Evolutionary conservation across 2,797 vertebrate species (phyloP).

Genomic region (Sciaenops ocellatus): DNA sequence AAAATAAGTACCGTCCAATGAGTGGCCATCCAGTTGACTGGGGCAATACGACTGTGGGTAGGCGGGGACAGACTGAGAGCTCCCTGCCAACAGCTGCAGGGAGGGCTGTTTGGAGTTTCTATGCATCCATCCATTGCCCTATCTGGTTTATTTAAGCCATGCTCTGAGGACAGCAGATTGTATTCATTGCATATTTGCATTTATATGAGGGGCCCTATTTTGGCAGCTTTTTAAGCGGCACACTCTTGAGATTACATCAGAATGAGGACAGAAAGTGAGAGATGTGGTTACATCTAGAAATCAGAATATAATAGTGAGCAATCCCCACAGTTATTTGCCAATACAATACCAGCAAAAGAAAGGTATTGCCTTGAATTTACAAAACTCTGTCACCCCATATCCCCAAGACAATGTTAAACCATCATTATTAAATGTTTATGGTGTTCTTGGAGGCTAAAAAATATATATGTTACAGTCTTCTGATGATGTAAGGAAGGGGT

Average conservation of each 20-base stretch:
- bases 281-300: slow-evolving; percentile 61
- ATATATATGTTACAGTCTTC: no score
- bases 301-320: slow-evolving; percentile 63
- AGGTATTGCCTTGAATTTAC: slow-evolving; percentile 34
- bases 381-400: slow-evolving; percentile 23
- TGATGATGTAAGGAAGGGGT: background rate
- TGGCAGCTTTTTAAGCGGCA: slow-evolving; percentile 72
- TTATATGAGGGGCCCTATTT: slow-evolving; percentile 60
- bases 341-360: slow-evolving; percentile 37
- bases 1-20: slow-evolving; percentile 68
- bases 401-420: background rate
- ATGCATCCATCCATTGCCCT: slow-evolving; percentile 53
- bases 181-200: slow-evolving; percentile 83
- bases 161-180: slow-evolving; percentile 73
- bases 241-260: slow-evolving; percentile 63
- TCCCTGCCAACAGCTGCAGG: slow-evolving; percentile 67
- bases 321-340: slow-evolving; percentile 46
- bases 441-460: background rate
- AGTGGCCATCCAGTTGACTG: slow-evolving; percentile 71
- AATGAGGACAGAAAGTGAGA: slow-evolving; percentile 67
- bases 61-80: slow-evolving; percentile 43
- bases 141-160: slow-evolving; percentile 75
- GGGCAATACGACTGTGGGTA: slow-evolving; percentile 44
- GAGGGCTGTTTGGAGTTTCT: slow-evolving; percentile 69
- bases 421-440: background rate